Conservation (phyloP, 37 sponge, comb jelly and placozoan species). For the Corticium candelabrum region DNA sequence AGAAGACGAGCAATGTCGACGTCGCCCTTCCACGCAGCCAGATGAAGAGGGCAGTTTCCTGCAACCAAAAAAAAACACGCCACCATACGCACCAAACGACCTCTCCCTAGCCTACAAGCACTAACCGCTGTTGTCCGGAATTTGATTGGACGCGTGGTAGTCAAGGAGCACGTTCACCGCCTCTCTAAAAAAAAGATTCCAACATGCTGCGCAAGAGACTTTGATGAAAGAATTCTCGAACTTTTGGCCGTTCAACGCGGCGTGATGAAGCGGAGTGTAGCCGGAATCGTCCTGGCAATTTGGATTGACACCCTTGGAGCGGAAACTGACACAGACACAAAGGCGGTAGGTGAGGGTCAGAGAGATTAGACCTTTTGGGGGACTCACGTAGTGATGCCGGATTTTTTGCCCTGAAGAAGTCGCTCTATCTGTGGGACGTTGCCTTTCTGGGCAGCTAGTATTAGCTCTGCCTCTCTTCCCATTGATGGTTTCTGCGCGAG, state of each 20-base stretch:
- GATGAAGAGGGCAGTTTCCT: slow-evolving; percentile 62
- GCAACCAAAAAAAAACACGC: not conserved
- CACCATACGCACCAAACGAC: not conserved
- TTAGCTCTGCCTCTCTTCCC: slow-evolving; percentile 50
- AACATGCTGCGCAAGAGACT: not conserved
- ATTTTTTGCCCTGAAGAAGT: slow-evolving; percentile 27
- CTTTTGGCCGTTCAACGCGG: slow-evolving; percentile 60
- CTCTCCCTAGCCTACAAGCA: not conserved
- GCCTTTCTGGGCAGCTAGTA: slow-evolving; percentile 60
- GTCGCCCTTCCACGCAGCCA: slow-evolving; percentile 83
- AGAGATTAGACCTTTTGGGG: no score
- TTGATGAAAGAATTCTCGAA: slow-evolving; percentile 27
- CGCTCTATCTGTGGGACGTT: slow-evolving; percentile 41
- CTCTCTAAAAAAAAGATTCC: not conserved
- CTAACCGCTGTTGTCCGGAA: slow-evolving; percentile 13
- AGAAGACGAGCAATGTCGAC: slow-evolving; percentile 47
- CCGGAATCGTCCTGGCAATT: slow-evolving; percentile 69
- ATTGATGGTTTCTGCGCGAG: no score
- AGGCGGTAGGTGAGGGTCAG: not conserved
- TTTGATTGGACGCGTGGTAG: slow-evolving; percentile 7
- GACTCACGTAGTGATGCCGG: no score
- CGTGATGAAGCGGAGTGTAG: slow-evolving; percentile 71
- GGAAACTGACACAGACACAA: slow-evolving; percentile 1
- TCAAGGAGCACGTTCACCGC: slow-evolving; percentile 14
- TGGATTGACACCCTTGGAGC: slow-evolving; percentile 27